Percentiles rank a stretch among this genome's conserved stretches.
These are phyloP conservation scores for Tetramorium bicarinatum DNA, from an alignment of 2,888 invertebrate species.

Conservation along the genomic window DNA sequence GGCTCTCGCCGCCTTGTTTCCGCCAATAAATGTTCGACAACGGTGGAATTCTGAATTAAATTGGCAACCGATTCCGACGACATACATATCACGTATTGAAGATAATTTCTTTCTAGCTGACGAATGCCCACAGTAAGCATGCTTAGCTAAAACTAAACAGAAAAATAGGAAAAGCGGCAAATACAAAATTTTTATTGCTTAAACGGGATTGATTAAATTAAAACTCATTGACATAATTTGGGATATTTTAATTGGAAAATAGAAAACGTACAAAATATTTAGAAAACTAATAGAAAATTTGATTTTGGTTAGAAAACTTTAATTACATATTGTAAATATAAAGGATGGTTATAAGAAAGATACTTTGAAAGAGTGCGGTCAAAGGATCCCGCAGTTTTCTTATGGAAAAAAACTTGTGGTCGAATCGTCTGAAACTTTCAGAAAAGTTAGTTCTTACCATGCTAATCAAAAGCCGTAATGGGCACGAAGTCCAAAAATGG, in stretches of 20 bases:
- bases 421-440: too few relatives aligned
- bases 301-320: neutral
- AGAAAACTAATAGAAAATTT: neutral
- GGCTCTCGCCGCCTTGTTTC: slow-evolving; percentile 91
- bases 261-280: neutral
- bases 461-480: too few relatives aligned
- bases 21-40: slow-evolving; percentile 87
- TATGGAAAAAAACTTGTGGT: too few relatives aligned
- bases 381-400: too few relatives aligned
- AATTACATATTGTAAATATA: neutral
- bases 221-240: neutral
- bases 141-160: neutral
- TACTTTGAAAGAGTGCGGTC: neutral
- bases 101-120: slow-evolving; percentile 74
- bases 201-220: neutral
- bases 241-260: neutral
- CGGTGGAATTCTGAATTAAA: slow-evolving; percentile 88
- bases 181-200: neutral
- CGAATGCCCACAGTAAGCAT: slow-evolving; percentile 75
- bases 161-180: neutral
- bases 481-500: too few relatives aligned
- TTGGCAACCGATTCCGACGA: slow-evolving; percentile 91
- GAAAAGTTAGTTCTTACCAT: too few relatives aligned
- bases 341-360: neutral
- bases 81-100: slow-evolving; percentile 54